phyloP scores from a whole-genome alignment of 2,888 invertebrate species.

The Reticulitermes lucifugus region DNA sequence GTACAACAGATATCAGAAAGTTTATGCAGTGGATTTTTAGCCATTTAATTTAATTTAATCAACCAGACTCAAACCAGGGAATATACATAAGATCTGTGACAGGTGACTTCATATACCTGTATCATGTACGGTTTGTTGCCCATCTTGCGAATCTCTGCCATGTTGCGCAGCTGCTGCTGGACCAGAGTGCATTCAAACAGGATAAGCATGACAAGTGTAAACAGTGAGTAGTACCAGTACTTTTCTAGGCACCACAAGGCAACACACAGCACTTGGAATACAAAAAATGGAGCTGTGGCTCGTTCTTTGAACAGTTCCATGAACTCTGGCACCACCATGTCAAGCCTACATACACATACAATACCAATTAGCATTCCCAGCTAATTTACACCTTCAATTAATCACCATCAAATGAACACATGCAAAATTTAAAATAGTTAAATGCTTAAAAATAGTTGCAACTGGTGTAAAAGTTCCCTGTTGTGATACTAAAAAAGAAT shows the following conservation, averaged over 20 bases:
- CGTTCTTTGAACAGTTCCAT: constrained; percentile 96
- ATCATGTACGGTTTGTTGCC: constrained; percentile 96
- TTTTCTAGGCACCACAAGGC: constrained; percentile 99
- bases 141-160: constrained; percentile 99
- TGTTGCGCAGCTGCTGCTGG: constrained; percentile 96
- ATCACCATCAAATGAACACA: too few species aligned
- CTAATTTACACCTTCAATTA: too few species aligned
- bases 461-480: too few species aligned
- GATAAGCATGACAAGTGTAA: constrained; percentile 95
- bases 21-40: too few species aligned
- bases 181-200: constrained; percentile 98
- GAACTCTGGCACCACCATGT: constrained; percentile 94
- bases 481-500: too few species aligned
- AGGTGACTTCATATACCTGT: constrained; percentile 64
- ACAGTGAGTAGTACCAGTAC: constrained; percentile 98
- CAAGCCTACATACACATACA: constrained; percentile 66
- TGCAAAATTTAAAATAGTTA: too few species aligned
- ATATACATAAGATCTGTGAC: background rate
- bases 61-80: too few species aligned
- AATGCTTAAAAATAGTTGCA: too few species aligned
- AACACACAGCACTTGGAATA: constrained; percentile 99
- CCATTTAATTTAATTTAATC: too few species aligned
- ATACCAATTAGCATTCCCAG: too few species aligned
- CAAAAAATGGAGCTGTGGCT: constrained; percentile 99
- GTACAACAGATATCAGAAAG: too few species aligned